These are phyloP conservation scores for Halcyon chelicuti DNA, from an alignment of 2,797 vertebrate species.

Conservation along the genomic window DNA sequence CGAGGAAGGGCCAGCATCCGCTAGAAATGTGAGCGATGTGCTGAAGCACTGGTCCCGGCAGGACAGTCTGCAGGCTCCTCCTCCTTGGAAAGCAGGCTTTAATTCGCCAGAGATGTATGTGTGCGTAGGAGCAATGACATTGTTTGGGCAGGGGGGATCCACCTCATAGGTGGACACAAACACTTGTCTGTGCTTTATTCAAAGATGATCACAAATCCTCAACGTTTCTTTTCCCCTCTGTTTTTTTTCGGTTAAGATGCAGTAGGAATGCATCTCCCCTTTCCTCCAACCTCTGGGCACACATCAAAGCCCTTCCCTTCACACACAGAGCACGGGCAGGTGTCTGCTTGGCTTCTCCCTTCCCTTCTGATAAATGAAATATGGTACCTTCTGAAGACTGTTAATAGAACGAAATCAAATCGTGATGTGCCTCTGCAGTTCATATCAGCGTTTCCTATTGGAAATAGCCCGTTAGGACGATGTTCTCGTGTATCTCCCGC, in stretches of 20 bases:
- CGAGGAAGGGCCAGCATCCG: background rate
- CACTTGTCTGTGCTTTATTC: background rate
- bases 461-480: background rate
- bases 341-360: background rate
- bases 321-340: background rate
- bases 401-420: background rate
- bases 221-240: accelerated
- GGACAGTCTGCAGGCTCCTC: background rate
- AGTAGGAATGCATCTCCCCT: background rate
- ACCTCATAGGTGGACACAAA: background rate
- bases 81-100: background rate
- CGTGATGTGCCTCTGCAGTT: background rate
- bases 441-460: background rate
- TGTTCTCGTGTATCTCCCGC: background rate
- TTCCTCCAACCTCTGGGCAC: background rate
- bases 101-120: background rate
- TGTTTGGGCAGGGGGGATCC: background rate
- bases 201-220: background rate
- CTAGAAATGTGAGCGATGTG: background rate
- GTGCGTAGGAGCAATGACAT: background rate
- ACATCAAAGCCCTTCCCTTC: background rate
- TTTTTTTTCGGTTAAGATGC: background rate
- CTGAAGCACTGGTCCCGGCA: accelerated
- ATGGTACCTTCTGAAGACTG: background rate
- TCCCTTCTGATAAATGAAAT: background rate